These are phyloP conservation scores for Nematostella vectensis DNA, from an alignment of 92 coral and sea anemone genomes.

Conservation along the genomic window DNA sequence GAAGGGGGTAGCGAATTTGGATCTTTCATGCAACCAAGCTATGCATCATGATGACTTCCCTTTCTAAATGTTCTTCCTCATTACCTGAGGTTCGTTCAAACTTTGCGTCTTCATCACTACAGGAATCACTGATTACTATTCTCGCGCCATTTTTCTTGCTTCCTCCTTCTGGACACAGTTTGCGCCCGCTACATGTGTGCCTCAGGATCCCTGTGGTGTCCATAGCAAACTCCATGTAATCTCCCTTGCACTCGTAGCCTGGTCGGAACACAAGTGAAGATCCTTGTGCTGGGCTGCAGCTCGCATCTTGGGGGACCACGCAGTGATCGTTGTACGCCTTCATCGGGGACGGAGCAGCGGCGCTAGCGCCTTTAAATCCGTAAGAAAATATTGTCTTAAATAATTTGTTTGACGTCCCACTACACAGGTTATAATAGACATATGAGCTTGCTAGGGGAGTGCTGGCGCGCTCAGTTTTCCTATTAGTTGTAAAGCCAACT, in stretches of 20 bases:
- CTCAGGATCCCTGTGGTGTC: constrained; percentile 24
- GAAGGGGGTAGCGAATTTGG: too few relatives aligned
- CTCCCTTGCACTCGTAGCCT: constrained; percentile 23
- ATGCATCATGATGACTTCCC: too few relatives aligned
- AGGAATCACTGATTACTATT: constrained; percentile 28
- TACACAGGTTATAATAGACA: too few relatives aligned
- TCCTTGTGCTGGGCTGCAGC: constrained; percentile 13
- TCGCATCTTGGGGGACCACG: constrained; percentile 16
- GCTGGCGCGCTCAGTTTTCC: too few relatives aligned
- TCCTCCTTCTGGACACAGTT: constrained; percentile 43
- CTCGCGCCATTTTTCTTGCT: constrained; percentile 9
- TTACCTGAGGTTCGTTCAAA: constrained; percentile 23
- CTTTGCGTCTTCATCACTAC: constrained; percentile 23
- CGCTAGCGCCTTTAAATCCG: constrained; percentile 42
- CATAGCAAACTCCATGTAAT: constrained; percentile 33
- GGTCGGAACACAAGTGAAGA: constrained; percentile 21
- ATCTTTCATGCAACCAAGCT: too few relatives aligned
- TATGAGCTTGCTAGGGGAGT: too few relatives aligned
- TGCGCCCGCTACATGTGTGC: constrained; percentile 43
- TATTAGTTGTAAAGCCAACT: too few relatives aligned
- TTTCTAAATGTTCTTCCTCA: too few relatives aligned
- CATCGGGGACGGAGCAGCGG: constrained; percentile 32
- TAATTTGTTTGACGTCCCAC: background rate
- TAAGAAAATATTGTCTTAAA: background rate
- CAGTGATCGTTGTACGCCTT: constrained; percentile 32